Base-by-base conservation (phyloP, 2,888 invertebrate genomes). In the Tetramorium bicarinatum region DNA sequence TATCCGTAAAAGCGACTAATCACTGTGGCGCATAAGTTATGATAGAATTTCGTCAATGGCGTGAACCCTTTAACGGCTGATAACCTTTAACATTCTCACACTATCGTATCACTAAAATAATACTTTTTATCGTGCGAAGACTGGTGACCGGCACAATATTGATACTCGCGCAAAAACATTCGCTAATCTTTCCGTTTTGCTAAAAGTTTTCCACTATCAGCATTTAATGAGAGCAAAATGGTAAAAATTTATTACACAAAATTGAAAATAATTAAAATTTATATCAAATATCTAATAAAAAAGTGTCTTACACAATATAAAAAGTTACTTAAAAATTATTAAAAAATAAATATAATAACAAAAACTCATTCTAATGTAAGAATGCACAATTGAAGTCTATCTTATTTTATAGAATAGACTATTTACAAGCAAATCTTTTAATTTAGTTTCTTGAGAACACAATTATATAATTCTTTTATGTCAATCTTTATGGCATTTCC, bases 81-180 rank as follows among this genome's bases (percentile, higher is more conserved):
- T 90, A 90, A 87, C 83, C 80, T 69, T 85, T 88, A 87, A 87
- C 86, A 86, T 86, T 84, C 71, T 64, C 59, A 77, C 71, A 56
- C 80, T 88, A 91, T 90, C 89, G 56, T 47, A 62, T 18, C 54
- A 84, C 62, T 85, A 69, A 86, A 91, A 87, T 87, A 90, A 87
- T 91, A 86, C 13, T 75, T 82, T 67, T 88, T 90, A 88, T 90
- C 90, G 71, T 71, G 18, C 15, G n/a, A 64, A 18, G 52, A 74
- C 61, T 59, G 67, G 15, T 79, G 79, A 66, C 77, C 59, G 81
- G 49, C 80, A 62, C 71, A 76, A 80, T 83, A 69, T 82, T 85
- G 87, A 88, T 74, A 54, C 38, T 59, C 8, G 38, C 59, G 34
- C 81, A 69, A 88, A 77, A 82, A 88, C 47, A 59, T 61, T 29